Evolutionary conservation across 2,797 vertebrate genomes (phyloP).

Genomic region (Loris lydekkerianus): DNA sequence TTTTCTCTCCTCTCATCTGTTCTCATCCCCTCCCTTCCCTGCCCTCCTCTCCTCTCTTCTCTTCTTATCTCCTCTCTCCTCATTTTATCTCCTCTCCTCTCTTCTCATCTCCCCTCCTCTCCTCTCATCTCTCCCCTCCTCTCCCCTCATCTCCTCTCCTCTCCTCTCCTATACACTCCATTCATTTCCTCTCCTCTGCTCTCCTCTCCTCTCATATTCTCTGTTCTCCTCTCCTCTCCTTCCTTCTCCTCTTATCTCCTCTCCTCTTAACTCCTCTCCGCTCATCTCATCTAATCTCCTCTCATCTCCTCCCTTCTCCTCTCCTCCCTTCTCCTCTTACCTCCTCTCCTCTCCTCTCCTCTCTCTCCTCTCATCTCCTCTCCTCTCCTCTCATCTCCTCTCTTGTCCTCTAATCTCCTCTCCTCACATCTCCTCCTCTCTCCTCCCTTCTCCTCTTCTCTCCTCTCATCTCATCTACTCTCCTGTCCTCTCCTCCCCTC

Average conservation of each 20-base stretch:
- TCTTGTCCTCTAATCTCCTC: too few species aligned
- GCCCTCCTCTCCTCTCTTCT: background rate
- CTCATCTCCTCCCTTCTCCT: background rate
- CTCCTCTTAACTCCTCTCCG: background rate
- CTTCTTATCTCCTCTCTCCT: rapidly evolving
- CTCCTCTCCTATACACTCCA: too few species aligned
- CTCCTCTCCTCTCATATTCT: too few species aligned
- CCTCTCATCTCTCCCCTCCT: rapidly evolving
- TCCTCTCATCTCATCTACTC: too few species aligned
- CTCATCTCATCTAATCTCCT: too few species aligned
- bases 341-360: too few species aligned
- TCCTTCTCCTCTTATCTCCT: background rate
- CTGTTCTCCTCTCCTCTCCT: background rate
- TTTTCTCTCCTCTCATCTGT: rapidly evolving
- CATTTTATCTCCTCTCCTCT: background rate
- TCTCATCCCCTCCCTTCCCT: background rate
- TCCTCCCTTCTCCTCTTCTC: background rate
- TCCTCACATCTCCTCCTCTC: too few species aligned
- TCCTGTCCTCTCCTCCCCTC: too few species aligned
- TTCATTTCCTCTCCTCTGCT: too few species aligned
- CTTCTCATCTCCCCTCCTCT: rapidly evolving
- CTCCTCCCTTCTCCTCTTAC: background rate
- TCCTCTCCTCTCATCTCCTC: background rate
- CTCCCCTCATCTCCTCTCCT: background rate
- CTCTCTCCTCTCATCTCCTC: background rate